phyloP scores from a whole-genome alignment of 2,888 invertebrate species.

The Dolomedes plantarius region DNA sequence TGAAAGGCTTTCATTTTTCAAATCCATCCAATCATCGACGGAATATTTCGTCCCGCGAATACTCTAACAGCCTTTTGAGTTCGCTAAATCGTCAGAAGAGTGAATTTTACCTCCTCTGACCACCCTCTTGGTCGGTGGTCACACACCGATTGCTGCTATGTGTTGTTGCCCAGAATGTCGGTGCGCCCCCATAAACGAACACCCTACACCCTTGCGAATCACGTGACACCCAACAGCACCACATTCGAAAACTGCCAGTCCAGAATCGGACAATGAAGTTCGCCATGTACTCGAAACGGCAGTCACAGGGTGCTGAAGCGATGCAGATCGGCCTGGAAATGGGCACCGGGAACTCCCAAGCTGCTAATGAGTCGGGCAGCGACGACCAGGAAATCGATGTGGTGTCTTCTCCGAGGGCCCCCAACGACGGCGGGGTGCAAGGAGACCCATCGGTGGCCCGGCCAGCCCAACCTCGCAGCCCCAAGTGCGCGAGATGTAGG shows the following conservation, averaged over 20 bases:
- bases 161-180: too few relatives aligned
- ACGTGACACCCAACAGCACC: neutral
- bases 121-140: too few relatives aligned
- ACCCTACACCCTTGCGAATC: neutral
- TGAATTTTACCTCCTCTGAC: too few relatives aligned
- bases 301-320: neutral
- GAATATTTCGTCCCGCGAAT: too few relatives aligned
- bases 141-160: too few relatives aligned
- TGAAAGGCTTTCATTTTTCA: too few relatives aligned
- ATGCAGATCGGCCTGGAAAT: neutral
- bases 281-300: neutral
- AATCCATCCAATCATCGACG: too few relatives aligned
- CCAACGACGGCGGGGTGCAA: slow-evolving; percentile 74
- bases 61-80: too few relatives aligned
- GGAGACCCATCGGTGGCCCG: slow-evolving; percentile 68
- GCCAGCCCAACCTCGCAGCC: slow-evolving; percentile 77
- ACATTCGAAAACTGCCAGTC: neutral
- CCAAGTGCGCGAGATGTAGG: slow-evolving; percentile 82
- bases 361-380: slow-evolving; percentile 30
- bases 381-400: neutral
- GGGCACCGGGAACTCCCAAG: neutral
- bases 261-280: neutral
- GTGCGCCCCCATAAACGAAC: too few relatives aligned
- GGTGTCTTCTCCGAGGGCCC: slow-evolving; percentile 77
- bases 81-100: too few relatives aligned